A percentile compares a stretch with the other conserved stretches of the same genome.
These are phyloP conservation scores for Orientallactaga bullata DNA, from an alignment of 2,113 vertebrate genomes.

Conservation along the genomic window DNA sequence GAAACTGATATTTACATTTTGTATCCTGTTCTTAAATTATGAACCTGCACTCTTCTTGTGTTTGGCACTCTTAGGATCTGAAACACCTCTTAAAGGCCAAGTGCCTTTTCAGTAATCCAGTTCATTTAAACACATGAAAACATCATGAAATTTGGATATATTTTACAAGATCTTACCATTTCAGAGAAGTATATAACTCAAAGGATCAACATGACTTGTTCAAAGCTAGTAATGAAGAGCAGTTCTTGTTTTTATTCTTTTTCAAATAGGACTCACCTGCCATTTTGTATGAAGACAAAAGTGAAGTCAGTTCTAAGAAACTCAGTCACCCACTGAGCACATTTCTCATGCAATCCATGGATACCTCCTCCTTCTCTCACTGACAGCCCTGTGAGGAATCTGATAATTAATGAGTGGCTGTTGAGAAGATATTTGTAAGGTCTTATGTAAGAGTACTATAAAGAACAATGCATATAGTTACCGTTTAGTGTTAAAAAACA, in stretches of 20 bases:
- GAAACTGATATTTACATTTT: neutral
- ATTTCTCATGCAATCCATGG: conserved; percentile 1
- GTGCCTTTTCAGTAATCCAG: conserved; percentile 71
- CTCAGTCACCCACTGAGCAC: neutral
- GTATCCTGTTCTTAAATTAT: neutral
- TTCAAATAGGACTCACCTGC: conserved; percentile 29
- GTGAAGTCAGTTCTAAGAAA: conserved; percentile 74
- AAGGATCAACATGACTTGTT: conserved; percentile 65
- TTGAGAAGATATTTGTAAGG: conserved; percentile 48
- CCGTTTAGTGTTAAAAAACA: conserved; percentile 61
- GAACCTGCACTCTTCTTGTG: neutral
- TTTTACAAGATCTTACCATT: conserved; percentile 60
- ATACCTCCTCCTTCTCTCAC: neutral
- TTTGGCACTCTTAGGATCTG: conserved; percentile 1
- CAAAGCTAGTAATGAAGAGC: conserved; percentile 51
- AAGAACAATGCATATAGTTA: conserved; percentile 32
- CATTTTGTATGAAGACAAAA: conserved; percentile 67
- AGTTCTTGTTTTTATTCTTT: conserved; percentile 34
- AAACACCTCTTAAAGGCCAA: conserved; percentile 68
- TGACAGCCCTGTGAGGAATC: neutral
- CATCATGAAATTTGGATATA: conserved; percentile 53
- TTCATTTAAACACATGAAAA: conserved; percentile 68
- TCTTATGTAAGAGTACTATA: neutral
- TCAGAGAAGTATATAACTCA: conserved; percentile 58
- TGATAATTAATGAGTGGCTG: conserved; percentile 48